Percentiles rank a stretch among this genome's conserved stretches.
Conservation (phyloP, 2,113 vertebrate genomes). For the Caranx ignobilis region DNA sequence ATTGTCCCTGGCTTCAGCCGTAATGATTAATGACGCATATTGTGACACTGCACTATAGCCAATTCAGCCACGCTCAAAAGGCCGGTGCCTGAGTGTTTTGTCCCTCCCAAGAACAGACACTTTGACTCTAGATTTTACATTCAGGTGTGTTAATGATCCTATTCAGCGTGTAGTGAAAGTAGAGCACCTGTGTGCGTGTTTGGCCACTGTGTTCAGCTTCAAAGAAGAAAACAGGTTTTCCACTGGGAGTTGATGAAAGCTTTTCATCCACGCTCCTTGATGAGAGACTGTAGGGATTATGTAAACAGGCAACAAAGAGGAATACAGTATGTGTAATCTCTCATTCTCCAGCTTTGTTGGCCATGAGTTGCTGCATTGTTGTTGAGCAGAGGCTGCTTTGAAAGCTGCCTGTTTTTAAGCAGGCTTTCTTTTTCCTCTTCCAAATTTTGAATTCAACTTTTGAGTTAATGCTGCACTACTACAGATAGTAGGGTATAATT, state of each 20-base stretch:
- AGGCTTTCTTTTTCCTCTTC: background rate
- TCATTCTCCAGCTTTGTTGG: constrained; percentile 60
- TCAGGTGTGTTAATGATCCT: constrained; percentile 28
- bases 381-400: constrained; percentile 34
- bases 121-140: constrained; percentile 26
- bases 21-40: constrained; percentile 59
- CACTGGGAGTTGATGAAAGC: constrained; percentile 59
- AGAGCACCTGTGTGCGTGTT: constrained; percentile 62
- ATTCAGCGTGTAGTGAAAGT: constrained; percentile 54
- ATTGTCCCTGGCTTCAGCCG: constrained; percentile 54
- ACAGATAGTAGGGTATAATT: constrained; percentile 2
- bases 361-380: constrained; percentile 54
- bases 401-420: constrained; percentile 34
- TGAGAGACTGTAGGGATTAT: constrained; percentile 69
- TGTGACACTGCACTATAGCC: constrained; percentile 23
- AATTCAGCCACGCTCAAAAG: constrained; percentile 16
- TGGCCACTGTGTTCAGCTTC: constrained; percentile 52
- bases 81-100: background rate
- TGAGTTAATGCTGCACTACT: constrained; percentile 20
- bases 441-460: constrained; percentile 29
- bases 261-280: constrained; percentile 63
- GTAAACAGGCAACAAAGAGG: constrained; percentile 72
- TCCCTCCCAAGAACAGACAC: background rate
- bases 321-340: constrained; percentile 64
- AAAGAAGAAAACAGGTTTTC: constrained; percentile 60